phyloP scores from a whole-genome alignment of 2,888 invertebrate genomes.

The Odontomyia ornata region DNA sequence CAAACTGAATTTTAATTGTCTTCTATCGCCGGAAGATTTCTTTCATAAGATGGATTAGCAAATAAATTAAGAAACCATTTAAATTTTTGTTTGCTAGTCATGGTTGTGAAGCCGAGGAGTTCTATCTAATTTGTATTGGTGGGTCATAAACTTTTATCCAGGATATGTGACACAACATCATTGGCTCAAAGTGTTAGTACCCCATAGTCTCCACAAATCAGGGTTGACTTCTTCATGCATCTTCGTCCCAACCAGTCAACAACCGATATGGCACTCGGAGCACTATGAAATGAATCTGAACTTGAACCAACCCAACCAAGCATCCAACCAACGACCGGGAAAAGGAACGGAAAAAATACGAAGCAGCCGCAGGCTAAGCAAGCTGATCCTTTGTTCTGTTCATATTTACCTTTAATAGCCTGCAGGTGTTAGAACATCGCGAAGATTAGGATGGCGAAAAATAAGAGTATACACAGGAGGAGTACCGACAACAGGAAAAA shows the following conservation, averaged over 20 bases:
- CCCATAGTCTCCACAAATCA: background rate
- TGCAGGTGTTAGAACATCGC: conserved; percentile 45
- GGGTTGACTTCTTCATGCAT: conserved; percentile 4
- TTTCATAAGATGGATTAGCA: no score
- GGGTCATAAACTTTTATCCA: no score
- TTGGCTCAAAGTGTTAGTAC: background rate
- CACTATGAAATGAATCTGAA: conserved; percentile 29
- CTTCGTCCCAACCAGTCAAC: background rate
- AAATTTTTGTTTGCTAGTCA: no score
- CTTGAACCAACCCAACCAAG: conserved; percentile 19
- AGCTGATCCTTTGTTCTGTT: conserved; percentile 48
- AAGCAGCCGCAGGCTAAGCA: conserved; percentile 21
- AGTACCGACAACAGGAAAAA: background rate
- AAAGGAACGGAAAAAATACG: background rate
- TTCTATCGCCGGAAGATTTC: no score
- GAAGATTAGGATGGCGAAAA: conserved; percentile 39
- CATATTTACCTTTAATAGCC: conserved; percentile 49
- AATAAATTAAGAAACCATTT: no score
- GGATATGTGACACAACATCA: no score
- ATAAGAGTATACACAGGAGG: conserved; percentile 15
- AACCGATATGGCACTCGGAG: conserved; percentile 34
- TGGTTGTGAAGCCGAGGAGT: no score
- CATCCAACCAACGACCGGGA: conserved; percentile 1
- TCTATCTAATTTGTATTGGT: no score
- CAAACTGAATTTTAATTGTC: no score